Base-by-base conservation (phyloP, 92 coral and sea anemone genomes). In the Epizoanthus fatuus region DNA sequence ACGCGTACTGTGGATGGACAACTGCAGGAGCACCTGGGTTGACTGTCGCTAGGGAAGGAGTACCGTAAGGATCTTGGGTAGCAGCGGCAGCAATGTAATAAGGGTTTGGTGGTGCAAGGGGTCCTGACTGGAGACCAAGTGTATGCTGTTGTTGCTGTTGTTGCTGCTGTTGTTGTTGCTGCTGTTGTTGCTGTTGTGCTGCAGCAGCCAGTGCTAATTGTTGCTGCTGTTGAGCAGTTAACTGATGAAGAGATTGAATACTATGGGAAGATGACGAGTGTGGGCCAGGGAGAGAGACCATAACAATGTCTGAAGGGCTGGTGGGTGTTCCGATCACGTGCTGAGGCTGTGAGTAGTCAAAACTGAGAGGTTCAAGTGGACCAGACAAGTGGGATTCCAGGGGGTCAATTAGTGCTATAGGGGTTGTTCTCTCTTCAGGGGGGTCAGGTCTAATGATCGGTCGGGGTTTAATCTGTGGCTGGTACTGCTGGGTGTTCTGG, bases 1-100 rank as follows among this genome's bases (percentile, higher is more conserved):
- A 97, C 3, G 99, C 98, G 40, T 94, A 95, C 84, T 97, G 98
- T 29, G 95, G 99, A 71, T 94, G 98, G 29, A 93, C 94, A 4
- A 97, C 99, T 67, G 87, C 88, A 38, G 93, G 90, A 20, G 86
- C 94, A 10, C 97, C 97, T 7, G 98, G 95, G 66, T 87, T 93
- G 80, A 97, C 98, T 10, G 94, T 92, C 5, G 94, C 93, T 51
- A 97, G 92, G 17, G 98, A 90, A 1, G 96, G 96, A 47, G 91
- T 92, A 4, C 98, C 97, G 67, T 93, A 97, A 7, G 98, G 96
- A 67, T 97, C 99, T 85, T 95, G 99, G 2, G 97, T 90, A 32
- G 98, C 89, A 19, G 96, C 91, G 0, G 98, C 98, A 0, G 98
- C 81, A 17, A 97, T 93, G 71, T 87, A 97, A 47, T 93, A 97